Conservation (phyloP, 2,113 vertebrate genomes). For the Bombycilla garrulus region DNA sequence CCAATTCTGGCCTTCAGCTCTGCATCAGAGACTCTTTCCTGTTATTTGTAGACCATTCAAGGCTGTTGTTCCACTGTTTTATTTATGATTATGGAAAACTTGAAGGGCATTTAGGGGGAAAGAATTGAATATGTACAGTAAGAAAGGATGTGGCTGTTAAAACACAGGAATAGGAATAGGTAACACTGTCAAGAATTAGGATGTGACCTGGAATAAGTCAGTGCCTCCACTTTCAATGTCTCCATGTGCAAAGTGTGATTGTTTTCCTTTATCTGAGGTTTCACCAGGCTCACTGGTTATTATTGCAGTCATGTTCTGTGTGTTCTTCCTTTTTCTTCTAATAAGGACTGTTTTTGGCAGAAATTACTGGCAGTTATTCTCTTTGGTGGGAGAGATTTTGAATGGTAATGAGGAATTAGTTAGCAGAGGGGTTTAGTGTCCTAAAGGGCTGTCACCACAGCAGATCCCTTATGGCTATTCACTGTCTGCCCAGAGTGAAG, state of each 20-base stretch:
- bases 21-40: background rate
- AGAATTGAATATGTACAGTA: background rate
- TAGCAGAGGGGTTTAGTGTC: slow-evolving; percentile 11
- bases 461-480: slow-evolving; percentile 1
- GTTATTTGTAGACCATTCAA: background rate
- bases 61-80: slow-evolving; percentile 15
- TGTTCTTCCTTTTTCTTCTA: background rate
- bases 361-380: slow-evolving; percentile 6
- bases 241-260: background rate
- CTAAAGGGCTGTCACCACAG: background rate
- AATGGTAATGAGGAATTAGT: slow-evolving; percentile 29
- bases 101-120: background rate
- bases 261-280: background rate
- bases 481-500: background rate
- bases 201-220: background rate
- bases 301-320: background rate
- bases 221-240: background rate
- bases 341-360: slow-evolving; percentile 20
- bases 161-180: background rate
- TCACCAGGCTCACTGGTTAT: background rate
- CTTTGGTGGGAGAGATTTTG: slow-evolving; percentile 11
- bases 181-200: background rate
- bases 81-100: slow-evolving; percentile 43
- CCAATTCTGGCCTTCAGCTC: slow-evolving; percentile 31
- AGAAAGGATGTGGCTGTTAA: background rate